phyloP scores from a whole-genome alignment of 2,888 invertebrate species.

The Oligia fasciuncula region DNA sequence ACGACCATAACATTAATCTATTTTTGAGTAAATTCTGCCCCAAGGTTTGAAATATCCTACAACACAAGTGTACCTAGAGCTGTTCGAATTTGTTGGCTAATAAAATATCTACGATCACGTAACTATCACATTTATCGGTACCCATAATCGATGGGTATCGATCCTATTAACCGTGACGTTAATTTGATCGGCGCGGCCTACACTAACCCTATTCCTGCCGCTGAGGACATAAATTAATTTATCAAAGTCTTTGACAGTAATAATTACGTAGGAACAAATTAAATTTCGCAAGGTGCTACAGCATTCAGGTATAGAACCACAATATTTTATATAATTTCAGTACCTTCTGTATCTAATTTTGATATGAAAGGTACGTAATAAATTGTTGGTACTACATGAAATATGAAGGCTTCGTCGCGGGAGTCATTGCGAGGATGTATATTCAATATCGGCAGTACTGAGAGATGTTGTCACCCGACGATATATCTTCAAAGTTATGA shows the following conservation, averaged over 20 bases:
- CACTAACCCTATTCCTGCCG: slow-evolving; percentile 34
- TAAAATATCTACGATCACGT: slow-evolving; percentile 17
- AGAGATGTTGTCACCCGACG: slow-evolving; percentile 49
- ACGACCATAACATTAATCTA: background rate
- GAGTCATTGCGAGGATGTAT: slow-evolving; percentile 10
- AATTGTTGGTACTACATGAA: background rate
- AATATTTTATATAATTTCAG: slow-evolving; percentile 8
- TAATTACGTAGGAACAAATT: slow-evolving; percentile 36
- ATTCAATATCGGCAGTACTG: slow-evolving; percentile 34
- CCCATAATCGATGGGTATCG: slow-evolving; percentile 30
- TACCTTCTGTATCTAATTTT: slow-evolving; percentile 15
- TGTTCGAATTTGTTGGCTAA: background rate
- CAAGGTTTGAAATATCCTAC: background rate
- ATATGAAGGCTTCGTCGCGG: background rate
- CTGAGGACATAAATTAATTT: slow-evolving; percentile 37
- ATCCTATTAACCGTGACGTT: slow-evolving; percentile 39
- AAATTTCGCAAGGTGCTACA: slow-evolving; percentile 23
- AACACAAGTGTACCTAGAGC: background rate
- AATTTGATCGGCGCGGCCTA: slow-evolving; percentile 40
- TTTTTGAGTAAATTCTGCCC: background rate
- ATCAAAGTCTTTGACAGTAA: slow-evolving; percentile 40
- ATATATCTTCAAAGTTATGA: slow-evolving; percentile 64
- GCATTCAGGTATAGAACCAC: background rate
- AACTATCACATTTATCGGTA: slow-evolving; percentile 23
- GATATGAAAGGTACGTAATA: background rate